Base-by-base conservation (phyloP, 1,140 invertebrate species). In the Anoplolepis gracilipes region DNA sequence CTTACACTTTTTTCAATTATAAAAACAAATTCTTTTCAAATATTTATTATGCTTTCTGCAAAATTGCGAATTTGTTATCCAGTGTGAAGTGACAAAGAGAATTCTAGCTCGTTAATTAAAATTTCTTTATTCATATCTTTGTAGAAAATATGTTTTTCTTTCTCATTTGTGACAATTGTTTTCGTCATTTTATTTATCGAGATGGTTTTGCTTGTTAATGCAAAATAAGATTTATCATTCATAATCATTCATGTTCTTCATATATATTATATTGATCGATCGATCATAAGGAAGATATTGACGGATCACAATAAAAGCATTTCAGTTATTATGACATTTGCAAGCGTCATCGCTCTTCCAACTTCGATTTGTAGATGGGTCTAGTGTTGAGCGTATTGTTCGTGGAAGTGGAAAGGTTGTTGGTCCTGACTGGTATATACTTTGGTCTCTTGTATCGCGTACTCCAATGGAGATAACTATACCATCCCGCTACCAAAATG, bases 401-500 rank as follows among this genome's bases (percentile, higher is more conserved):
- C 1, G 90, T 89, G 16, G 91, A 84, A 73, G 88, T 89, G 7
- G 91, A 84, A 73, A 88, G 88, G 7, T 92, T 85, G 73, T 91
- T 93, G 3, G 94, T 95, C 59, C 93, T 91, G 2, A 95, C 94
- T 75, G 95, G 93, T 4, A 95, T 91, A 86, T 96, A 95, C 39
- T 93, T 90, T 1, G 92, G 92, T 36, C 92, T 89, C 53, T 91
- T 91, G 5, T 91, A 69, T 22, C 92, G 85, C 6, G 94, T 93
- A 55, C 93, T 94, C 94, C 95, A 96, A 73, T 96, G 95, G 1
- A 96, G 90, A 73, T 95, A 95, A 49, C 94, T 93, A 75, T 96
- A 95, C 92, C 94, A 95, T 16, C 91, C 92, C 0, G 95, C 93
- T 0, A 96, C 59, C 28, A 95, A 64, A 0, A 92, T 92, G 5